phyloP scores from a whole-genome alignment of 2,888 invertebrate genomes.

The Apamea epomidion region DNA sequence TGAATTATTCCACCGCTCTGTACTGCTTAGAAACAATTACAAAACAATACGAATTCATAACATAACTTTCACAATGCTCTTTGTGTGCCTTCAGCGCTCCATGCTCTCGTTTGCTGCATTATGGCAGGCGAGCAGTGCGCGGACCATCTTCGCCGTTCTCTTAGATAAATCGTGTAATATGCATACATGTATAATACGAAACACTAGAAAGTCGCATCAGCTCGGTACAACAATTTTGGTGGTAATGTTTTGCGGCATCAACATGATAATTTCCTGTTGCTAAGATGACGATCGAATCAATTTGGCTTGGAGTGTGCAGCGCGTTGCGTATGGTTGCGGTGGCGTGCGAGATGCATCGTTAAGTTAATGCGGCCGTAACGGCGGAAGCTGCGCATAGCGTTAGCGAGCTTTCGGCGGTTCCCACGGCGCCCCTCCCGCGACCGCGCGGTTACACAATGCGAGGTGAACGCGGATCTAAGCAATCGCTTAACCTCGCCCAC shows the following conservation, averaged over 20 bases:
- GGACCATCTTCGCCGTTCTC: slow-evolving; percentile 64
- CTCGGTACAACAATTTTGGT: slow-evolving; percentile 65
- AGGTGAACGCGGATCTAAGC: slow-evolving; percentile 91
- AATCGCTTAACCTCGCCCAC: slow-evolving; percentile 91
- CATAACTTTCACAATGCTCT: slow-evolving; percentile 85
- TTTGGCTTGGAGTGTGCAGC: slow-evolving; percentile 77
- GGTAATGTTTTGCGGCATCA: slow-evolving; percentile 74
- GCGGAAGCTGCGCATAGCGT: slow-evolving; percentile 87
- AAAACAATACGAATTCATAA: slow-evolving; percentile 87
- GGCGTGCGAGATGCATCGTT: slow-evolving; percentile 86
- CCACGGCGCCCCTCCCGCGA: slow-evolving; percentile 84
- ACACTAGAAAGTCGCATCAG: slow-evolving; percentile 72
- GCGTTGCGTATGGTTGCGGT: slow-evolving; percentile 75
- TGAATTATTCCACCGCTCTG: slow-evolving; percentile 87
- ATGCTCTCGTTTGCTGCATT: slow-evolving; percentile 69
- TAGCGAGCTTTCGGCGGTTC: slow-evolving; percentile 89
- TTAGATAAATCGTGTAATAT: slow-evolving; percentile 56
- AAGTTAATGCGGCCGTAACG: slow-evolving; percentile 84
- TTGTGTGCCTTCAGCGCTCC: slow-evolving; percentile 78
- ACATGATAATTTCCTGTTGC: slow-evolving; percentile 84
- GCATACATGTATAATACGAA: slow-evolving; percentile 58
- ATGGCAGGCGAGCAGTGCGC: slow-evolving; percentile 48
- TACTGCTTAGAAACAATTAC: slow-evolving; percentile 87
- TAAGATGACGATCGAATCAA: slow-evolving; percentile 85
- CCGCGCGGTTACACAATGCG: slow-evolving; percentile 88